Evolutionary conservation across 1,140 invertebrate species (phyloP).

Genomic region (Megalonaias nervosa): DNA sequence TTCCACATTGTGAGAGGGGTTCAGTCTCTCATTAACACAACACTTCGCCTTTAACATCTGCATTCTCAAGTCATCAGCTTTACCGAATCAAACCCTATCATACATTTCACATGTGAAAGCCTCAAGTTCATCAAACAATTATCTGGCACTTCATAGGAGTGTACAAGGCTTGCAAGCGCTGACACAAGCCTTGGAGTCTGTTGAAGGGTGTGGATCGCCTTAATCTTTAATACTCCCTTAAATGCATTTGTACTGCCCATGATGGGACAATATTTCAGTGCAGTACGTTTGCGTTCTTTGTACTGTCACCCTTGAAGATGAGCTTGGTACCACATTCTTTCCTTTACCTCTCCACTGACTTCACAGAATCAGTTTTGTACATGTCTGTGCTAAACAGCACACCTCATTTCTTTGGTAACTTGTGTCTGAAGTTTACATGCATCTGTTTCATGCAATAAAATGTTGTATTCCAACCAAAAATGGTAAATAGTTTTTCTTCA

Average conservation of each 20-base stretch:
- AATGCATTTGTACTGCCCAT: constrained; percentile 10
- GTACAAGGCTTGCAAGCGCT: not conserved
- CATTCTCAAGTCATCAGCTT: not conserved
- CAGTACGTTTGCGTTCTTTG: not conserved
- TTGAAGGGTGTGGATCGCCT: constrained; percentile 1
- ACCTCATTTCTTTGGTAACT: not conserved
- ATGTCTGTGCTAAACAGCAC: constrained; percentile 17
- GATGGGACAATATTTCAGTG: no score
- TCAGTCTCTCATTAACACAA: not conserved
- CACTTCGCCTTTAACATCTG: not conserved
- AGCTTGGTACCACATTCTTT: not conserved
- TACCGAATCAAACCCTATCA: not conserved
- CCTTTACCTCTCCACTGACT: no score
- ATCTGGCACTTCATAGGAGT: not conserved
- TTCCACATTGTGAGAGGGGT: not conserved
- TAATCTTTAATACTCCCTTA: not conserved
- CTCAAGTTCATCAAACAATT: not conserved
- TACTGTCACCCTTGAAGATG: not conserved
- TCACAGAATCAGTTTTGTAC: not conserved
- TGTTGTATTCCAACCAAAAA: constrained; percentile 34
- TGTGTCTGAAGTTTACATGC: constrained; percentile 16
- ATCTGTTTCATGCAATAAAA: constrained; percentile 22
- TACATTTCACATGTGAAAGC: not conserved
- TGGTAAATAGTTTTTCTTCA: constrained; percentile 9
- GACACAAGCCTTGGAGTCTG: not conserved